Evolutionary conservation across 2,113 vertebrate species (phyloP).

Genomic region (Cephalopterus ornatus): DNA sequence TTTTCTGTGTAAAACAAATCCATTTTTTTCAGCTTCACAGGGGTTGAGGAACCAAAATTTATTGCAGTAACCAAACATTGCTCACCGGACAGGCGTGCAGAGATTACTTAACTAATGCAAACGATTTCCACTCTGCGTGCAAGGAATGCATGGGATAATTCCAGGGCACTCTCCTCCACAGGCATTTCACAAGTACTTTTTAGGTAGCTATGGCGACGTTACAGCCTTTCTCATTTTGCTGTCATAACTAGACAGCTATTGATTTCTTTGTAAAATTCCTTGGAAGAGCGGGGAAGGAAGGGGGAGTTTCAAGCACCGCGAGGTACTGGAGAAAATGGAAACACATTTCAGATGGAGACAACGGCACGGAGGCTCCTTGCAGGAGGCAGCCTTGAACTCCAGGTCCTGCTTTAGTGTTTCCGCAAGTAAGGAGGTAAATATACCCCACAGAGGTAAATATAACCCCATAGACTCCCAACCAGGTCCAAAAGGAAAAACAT

Average conservation of each 20-base stretch:
- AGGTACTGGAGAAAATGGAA: not conserved
- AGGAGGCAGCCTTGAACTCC: not conserved
- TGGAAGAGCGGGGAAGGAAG: not conserved
- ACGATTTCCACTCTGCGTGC: conserved; percentile 4
- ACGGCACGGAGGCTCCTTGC: not conserved
- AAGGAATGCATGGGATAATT: conserved; percentile 25
- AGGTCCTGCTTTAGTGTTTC: not conserved
- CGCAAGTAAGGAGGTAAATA: not conserved
- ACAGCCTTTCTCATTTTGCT: conserved; percentile 21
- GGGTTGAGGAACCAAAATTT: not conserved
- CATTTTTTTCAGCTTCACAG: not conserved
- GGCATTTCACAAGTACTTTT: conserved; percentile 15
- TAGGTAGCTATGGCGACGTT: conserved; percentile 32
- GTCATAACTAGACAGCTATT: conserved; percentile 4
- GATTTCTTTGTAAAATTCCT: conserved; percentile 29
- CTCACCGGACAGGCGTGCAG: not conserved
- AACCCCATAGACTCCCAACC: not conserved
- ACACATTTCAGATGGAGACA: not conserved
- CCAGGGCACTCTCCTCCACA: not conserved
- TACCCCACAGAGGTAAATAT: not conserved
- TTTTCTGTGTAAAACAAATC: not conserved
- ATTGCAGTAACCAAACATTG: not conserved
- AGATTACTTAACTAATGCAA: conserved; percentile 28
- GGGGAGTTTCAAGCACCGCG: not conserved
- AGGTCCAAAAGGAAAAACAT: not conserved